These are phyloP conservation scores for Drosophila yakuba DNA, from an alignment of 1,140 invertebrate genomes.

Conservation along the genomic window DNA sequence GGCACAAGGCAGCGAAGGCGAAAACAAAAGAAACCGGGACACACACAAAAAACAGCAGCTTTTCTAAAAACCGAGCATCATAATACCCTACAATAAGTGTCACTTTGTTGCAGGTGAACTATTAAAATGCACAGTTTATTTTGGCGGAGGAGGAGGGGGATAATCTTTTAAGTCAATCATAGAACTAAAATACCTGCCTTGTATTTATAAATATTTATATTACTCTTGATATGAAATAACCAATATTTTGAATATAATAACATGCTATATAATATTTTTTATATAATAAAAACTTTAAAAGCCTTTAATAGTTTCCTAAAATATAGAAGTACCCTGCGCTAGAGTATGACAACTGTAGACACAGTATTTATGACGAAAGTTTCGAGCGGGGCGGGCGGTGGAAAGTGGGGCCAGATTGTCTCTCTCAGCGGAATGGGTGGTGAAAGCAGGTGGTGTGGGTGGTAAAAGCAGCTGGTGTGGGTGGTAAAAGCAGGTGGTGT, in stretches of 20 bases:
- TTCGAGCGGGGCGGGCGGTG: slow-evolving; percentile 44
- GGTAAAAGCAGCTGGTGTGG: background rate
- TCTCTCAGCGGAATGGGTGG: slow-evolving; percentile 1
- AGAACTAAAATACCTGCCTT: too few relatives aligned
- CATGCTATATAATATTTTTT: too few relatives aligned
- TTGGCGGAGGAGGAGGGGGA: too few relatives aligned
- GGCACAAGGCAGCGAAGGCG: slow-evolving; percentile 35
- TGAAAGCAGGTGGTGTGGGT: slow-evolving; percentile 1
- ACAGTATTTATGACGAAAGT: slow-evolving; percentile 71
- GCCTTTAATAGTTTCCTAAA: background rate
- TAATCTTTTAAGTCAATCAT: too few relatives aligned
- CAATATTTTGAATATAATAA: too few relatives aligned
- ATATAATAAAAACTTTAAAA: too few relatives aligned
- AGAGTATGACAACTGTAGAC: slow-evolving; percentile 17
- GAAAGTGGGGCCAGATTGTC: slow-evolving; percentile 26
- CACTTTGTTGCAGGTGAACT: too few relatives aligned
- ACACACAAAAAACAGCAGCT: slow-evolving; percentile 14
- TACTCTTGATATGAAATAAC: too few relatives aligned
- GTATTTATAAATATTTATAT: too few relatives aligned
- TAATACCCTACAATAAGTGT: background rate
- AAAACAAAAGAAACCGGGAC: slow-evolving; percentile 41
- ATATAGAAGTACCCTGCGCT: background rate
- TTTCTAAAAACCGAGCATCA: background rate
- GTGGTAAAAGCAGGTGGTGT: background rate
- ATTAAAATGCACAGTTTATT: too few relatives aligned